Evolutionary conservation across 2,888 invertebrate species (phyloP).

Genomic region (Cacoxenus indagator): DNA sequence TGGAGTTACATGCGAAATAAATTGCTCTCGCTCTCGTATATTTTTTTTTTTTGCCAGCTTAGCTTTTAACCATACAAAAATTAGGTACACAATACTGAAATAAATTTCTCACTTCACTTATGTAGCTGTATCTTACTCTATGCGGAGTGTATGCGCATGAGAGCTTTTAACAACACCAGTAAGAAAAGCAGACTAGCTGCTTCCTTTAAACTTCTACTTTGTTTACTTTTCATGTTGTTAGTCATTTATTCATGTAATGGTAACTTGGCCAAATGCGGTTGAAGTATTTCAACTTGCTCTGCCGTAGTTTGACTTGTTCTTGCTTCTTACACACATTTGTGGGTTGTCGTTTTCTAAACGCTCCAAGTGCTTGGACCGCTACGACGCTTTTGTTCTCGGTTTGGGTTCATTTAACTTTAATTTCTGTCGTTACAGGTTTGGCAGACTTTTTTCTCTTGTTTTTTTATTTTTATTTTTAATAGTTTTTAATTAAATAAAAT

Average conservation of each 20-base stretch:
- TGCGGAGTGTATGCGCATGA: not conserved
- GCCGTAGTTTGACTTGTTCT: constrained; percentile 41
- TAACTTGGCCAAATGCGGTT: constrained; percentile 59
- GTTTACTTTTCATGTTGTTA: constrained; percentile 28
- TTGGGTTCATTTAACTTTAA: constrained; percentile 15
- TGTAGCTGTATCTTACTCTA: not conserved
- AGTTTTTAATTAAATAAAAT: constrained; percentile 58
- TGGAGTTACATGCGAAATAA: too few relatives aligned
- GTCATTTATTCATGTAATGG: constrained; percentile 23
- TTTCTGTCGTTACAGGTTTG: constrained; percentile 29
- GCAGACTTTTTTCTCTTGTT: constrained; percentile 26
- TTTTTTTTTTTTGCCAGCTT: constrained; percentile 55
- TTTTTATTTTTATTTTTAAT: constrained; percentile 22
- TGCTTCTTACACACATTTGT: constrained; percentile 29
- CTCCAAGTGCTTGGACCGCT: not conserved
- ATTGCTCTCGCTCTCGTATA: too few relatives aligned
- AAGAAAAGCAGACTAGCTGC: not conserved
- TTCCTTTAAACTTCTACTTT: constrained; percentile 21
- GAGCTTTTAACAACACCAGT: not conserved
- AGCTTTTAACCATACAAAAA: constrained; percentile 44
- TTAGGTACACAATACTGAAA: constrained; percentile 3
- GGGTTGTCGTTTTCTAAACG: constrained; percentile 28
- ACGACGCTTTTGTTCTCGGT: constrained; percentile 29
- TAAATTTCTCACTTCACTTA: constrained; percentile 8
- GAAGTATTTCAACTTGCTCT: constrained; percentile 59